Conservation (phyloP, 2,797 vertebrate species). For the Macrochelys suwanniensis region DNA sequence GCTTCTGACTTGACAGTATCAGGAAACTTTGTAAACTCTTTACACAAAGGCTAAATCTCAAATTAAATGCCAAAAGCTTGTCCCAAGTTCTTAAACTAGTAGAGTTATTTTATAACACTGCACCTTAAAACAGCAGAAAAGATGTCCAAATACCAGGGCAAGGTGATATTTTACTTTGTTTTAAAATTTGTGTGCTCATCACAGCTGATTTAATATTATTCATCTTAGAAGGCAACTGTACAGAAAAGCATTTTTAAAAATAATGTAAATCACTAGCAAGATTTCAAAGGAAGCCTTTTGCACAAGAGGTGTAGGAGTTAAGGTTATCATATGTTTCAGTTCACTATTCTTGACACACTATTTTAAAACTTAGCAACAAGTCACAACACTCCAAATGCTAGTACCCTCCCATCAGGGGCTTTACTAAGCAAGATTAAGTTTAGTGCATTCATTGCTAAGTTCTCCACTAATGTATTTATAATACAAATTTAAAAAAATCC, state of each 20-base stretch:
- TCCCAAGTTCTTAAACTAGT: background rate
- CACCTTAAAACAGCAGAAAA: background rate
- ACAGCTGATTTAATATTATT: background rate
- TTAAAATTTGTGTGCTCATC: background rate
- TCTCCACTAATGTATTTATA: background rate
- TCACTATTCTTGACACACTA: background rate
- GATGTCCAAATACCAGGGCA: background rate
- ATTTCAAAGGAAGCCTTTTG: background rate
- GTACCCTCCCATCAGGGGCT: background rate
- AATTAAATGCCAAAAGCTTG: background rate
- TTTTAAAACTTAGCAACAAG: background rate
- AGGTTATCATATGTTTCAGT: background rate
- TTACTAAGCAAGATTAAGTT: background rate
- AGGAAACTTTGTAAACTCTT: background rate
- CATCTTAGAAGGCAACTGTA: background rate
- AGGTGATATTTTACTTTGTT: background rate
- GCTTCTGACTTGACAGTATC: background rate
- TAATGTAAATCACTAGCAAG: background rate
- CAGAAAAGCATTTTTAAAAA: background rate
- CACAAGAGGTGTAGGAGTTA: background rate
- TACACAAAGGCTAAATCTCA: background rate
- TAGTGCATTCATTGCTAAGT: background rate
- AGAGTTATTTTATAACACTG: background rate
- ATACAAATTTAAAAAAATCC: background rate
- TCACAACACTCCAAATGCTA: background rate